phyloP scores from a whole-genome alignment of 2,113 vertebrate species.

The Corythornis madagascariensis region DNA sequence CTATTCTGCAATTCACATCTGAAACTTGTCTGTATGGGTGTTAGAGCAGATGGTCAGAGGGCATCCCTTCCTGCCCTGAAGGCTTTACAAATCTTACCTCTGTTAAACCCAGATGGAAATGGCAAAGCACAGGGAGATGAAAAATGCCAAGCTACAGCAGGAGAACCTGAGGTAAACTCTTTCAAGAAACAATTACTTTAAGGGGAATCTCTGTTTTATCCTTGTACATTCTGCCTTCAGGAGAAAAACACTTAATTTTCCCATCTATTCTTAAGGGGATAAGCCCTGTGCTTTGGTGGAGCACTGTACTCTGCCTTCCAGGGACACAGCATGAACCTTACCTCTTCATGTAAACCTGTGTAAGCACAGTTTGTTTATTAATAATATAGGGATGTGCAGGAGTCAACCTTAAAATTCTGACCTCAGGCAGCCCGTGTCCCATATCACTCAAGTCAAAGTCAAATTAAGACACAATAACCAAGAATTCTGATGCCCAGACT shows the following conservation, averaged over 20 bases:
- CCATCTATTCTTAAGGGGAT: background rate
- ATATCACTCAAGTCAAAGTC: background rate
- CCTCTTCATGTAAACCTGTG: background rate
- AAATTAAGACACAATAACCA: background rate
- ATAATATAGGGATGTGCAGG: background rate
- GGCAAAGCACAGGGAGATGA: background rate
- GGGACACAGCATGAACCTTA: background rate
- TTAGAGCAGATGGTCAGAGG: background rate
- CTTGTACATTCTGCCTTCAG: background rate
- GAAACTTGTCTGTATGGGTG: background rate
- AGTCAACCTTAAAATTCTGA: background rate
- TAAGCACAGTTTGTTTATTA: background rate
- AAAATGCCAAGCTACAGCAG: fast-evolving
- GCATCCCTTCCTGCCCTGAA: background rate
- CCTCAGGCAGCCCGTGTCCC: background rate
- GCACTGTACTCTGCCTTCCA: background rate
- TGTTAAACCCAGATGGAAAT: background rate
- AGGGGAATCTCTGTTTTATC: background rate
- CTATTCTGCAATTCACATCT: background rate
- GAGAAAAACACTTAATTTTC: background rate
- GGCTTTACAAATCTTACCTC: background rate
- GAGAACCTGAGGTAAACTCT: background rate
- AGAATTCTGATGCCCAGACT: background rate
- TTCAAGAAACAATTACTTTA: background rate
- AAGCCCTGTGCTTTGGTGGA: background rate